A percentile compares a stretch with the other conserved stretches of the same genome.
Conservation (phyloP, 37 sponge, comb jelly and placozoan species). For the Halichondria panicea region DNA sequence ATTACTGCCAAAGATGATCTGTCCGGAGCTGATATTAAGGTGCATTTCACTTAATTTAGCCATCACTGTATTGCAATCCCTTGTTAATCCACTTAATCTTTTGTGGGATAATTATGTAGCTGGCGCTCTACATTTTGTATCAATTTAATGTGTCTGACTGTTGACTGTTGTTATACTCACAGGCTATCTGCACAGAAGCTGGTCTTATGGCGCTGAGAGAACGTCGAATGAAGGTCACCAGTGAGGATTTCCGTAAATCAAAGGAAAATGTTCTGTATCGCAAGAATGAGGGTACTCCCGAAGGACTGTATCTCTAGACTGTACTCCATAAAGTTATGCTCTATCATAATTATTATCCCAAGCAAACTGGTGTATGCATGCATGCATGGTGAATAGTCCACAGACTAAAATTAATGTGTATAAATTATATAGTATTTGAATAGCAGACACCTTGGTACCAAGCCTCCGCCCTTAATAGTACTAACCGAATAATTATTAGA, state of each 20-base stretch:
- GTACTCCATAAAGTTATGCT: too few relatives aligned
- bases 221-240: constrained; percentile 93
- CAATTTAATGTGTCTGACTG: not conserved
- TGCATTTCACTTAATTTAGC: constrained; percentile 5
- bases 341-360: too few relatives aligned
- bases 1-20: constrained; percentile 98
- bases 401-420: too few relatives aligned
- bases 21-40: constrained; percentile 99
- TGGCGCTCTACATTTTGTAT: not conserved
- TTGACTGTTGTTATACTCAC: not conserved
- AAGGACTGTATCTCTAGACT: constrained; percentile 89
- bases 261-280: constrained; percentile 96
- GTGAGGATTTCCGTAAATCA: constrained; percentile 91
- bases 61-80: not conserved
- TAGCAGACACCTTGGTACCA: too few relatives aligned
- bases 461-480: too few relatives aligned
- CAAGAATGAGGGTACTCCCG: constrained; percentile 97
- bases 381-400: too few relatives aligned
- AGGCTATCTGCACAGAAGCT: constrained; percentile 98
- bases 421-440: too few relatives aligned
- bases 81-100: not conserved
- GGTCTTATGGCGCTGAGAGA: constrained; percentile 94
- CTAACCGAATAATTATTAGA: too few relatives aligned
- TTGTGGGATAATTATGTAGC: not conserved
- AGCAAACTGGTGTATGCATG: too few relatives aligned